Evolutionary conservation across 2,888 invertebrate species (phyloP), one percentile per base, ranked within the genome.

Genomic region (Frankliniella intonsa): DNA sequence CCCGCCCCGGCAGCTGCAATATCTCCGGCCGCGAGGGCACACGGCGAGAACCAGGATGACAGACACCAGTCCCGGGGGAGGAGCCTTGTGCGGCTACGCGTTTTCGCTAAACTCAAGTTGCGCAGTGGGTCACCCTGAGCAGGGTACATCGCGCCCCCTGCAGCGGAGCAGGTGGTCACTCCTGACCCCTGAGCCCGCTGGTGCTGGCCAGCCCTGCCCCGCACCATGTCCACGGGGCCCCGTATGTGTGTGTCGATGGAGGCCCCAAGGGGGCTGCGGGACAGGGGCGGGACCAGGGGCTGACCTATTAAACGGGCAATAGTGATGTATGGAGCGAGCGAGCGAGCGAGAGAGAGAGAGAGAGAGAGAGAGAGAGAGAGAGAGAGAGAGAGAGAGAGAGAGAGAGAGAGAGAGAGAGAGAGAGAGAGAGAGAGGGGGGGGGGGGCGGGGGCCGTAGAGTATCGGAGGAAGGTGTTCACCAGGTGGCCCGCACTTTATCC

Each of bases 271-370:
- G 55, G 55, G 2, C 55, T 17, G 14, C 55, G 62, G 62, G 17
- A 1, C 62, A 11, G 19, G 62, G 62, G 14, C 62, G 19, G 14
- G 17, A n/a, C 62, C 55, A 10, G 62, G 69, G 25, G 69, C 12
- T 76, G 69, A 76, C 69, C 25, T 76, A 76, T 76, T 76, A 76
- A 76, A 76, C 69, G 22, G 22, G 25, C 69, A 76, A 22, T 76
- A 76, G 69, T 76, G 69, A 76, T 76, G 69, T 25, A 76, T 76
- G 69, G 69, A 0, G 62, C n/a, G 17, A 62, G 38, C 3, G 38
- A 38, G 38, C 1, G 38, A 38, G 38, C 1, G 38, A 38, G 38
- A 38, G 38, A 38, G 38, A 38, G 38, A 38, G 38, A 38, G 38
- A 38, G 38, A 38, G 38, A 38, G 38, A 49, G 50, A 80, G 65